Base-by-base conservation (phyloP, 2,888 invertebrate genomes). In the Synergus gifuensis region DNA sequence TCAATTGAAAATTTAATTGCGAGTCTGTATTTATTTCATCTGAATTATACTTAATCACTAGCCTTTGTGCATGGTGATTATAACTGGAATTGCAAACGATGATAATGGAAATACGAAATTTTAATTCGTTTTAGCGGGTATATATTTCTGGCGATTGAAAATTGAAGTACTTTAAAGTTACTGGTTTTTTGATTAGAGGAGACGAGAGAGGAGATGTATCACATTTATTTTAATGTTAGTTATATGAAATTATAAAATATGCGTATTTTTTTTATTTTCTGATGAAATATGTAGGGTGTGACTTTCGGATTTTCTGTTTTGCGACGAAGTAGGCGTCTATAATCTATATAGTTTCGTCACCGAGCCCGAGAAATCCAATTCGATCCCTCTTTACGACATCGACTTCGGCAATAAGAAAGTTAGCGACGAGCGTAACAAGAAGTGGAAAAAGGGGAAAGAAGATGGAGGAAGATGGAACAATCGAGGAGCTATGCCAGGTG, bases 391-490 rank as follows among this genome's bases (percentile, higher is more conserved):
- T 85, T 85, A 84, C 87, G 87, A 87, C 86, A 84, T 88, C 89
- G 88, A 92, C 90, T 91, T 91, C 85, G 90, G 91, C 90, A 91
- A 91, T 90, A 91, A 90, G 89, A 90, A 90, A 91, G 88, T 90
- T 90, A 86, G 81, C 79, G 64, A 40, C 49, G 81, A 81, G 73
- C 73, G 81, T 63, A 76, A 64, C 67, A 64, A 64, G 67, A 76
- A 76, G 76, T 69, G 76, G 63, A 76, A 76, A 78, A 77, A 78
- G 73, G 79, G 79, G 77, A 78, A 79, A 82, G 82, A 78, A 81
- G 78, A 84, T 62, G 77, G 79, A 67, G 77, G 77, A 78, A 78
- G 79, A 82, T 79, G 79, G 76, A 62, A 78, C 58, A 79, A 84
- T 67, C 46, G 67, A 69, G 63, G 69, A 76, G 78, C 79, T 79